Evolutionary conservation across 2,797 vertebrate genomes (phyloP), one percentile per base, ranked within the genome.

Genomic region (Anguilla marmorata): DNA sequence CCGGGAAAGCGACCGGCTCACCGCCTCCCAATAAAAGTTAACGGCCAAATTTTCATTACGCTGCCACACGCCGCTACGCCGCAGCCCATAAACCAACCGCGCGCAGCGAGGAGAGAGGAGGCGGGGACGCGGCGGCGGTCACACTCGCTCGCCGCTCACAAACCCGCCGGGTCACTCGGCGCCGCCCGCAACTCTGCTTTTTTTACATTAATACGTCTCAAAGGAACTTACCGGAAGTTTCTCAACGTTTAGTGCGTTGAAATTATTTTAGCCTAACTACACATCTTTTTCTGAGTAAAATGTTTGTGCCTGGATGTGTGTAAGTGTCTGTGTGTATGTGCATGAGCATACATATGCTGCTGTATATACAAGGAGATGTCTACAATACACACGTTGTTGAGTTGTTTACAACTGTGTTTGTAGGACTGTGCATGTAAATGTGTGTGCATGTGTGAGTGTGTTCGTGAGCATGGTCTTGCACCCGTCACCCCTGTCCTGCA

Each of bases 381-480:
- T 16, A 8, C 50, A 33, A 58, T 85, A 54, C 21, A 4, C 30
- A 50, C 7, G n/a, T 14, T 69, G n/a, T 63, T 4, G 4, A 3
- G 14, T 54, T 83, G 66, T 37, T 45, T 9, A 11, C 14, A 11
- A 30, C 0, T 33, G 54, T 60, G 63, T 86, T 33, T 52, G 60
- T 52, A 48, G 2, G 19, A 21, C 24, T 33, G 41, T 54, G 66
- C 52, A 9, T 86, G 37, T 30, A 14, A 24, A 27, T 88, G 84
- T 86, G 72, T 87, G 88, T 89, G 58, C 90, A 74, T 76, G n/a
- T 87, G 37, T 84, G 48, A 74, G 72, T 89, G 85, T 89, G 84
- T 63, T 56, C 86, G 85, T 87, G 86, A 21, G 63, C 14, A 1
- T 69, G 24, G 27, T 6, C 4, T 30, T 69, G 6, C 63, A 27